Evolutionary conservation across 2,113 vertebrate species (phyloP).

Genomic region (Gnathonemus echidnorhynchus): DNA sequence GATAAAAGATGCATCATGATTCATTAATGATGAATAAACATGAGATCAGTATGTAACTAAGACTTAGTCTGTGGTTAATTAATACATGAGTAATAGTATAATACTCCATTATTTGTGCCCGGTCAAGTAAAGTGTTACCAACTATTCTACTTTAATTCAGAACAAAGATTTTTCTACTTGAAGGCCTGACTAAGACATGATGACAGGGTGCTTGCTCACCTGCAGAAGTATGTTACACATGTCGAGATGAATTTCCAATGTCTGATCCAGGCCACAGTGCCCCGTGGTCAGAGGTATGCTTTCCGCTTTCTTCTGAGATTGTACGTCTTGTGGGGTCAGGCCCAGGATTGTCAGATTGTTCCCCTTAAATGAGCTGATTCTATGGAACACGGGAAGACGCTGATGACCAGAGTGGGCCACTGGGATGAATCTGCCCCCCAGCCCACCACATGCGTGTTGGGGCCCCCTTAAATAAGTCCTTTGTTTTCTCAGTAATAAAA

Average conservation of each 20-base stretch:
- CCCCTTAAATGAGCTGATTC: constrained; percentile 56
- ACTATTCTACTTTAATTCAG: neutral
- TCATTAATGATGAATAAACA: neutral
- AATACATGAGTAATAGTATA: neutral
- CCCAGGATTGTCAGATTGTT: constrained; percentile 42
- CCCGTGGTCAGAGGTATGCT: constrained; percentile 64
- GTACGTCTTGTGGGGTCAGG: constrained; percentile 41
- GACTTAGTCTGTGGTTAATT: neutral
- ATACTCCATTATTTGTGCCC: neutral
- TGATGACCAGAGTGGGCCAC: neutral
- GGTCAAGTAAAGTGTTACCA: neutral
- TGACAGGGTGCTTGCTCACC: constrained; percentile 51
- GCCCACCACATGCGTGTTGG: too few relatives aligned
- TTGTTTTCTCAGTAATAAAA: constrained; percentile 1
- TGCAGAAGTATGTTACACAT: constrained; percentile 73
- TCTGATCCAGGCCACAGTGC: constrained; percentile 65
- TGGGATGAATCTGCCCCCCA: neutral
- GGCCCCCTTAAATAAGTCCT: neutral
- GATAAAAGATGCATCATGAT: neutral
- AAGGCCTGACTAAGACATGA: neutral
- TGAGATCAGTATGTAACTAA: neutral
- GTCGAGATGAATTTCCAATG: constrained; percentile 72
- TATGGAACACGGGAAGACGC: constrained; percentile 13
- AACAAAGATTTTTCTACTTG: neutral
- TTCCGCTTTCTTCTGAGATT: constrained; percentile 28